Evolutionary conservation across 2,113 vertebrate genomes (phyloP).

Genomic region (Macrotis lagotis): DNA sequence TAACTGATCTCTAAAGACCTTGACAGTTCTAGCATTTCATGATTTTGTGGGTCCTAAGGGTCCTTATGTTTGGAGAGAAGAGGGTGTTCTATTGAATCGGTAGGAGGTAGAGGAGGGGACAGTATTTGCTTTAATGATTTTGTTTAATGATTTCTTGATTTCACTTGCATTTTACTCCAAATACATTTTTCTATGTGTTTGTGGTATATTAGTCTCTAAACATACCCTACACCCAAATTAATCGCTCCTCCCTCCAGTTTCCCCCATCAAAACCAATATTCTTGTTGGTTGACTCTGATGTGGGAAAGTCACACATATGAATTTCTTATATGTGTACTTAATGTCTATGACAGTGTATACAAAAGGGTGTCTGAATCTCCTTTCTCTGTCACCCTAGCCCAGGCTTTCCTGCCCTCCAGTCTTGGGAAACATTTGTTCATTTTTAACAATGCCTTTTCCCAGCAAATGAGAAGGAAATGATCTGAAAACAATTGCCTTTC

Average conservation of each 20-base stretch:
- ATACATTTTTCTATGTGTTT: background rate
- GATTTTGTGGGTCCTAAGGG: background rate
- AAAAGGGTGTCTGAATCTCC: background rate
- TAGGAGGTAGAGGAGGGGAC: background rate
- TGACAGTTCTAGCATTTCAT: background rate
- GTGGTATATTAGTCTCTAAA: background rate
- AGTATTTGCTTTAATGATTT: background rate
- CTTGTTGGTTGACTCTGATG: background rate
- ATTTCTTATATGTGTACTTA: background rate
- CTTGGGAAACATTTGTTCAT: background rate
- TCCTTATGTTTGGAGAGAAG: background rate
- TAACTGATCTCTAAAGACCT: too few species aligned
- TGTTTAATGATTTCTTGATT: too few species aligned
- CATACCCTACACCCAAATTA: background rate
- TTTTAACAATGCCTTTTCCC: background rate
- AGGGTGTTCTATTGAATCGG: background rate
- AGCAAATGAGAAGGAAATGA: background rate
- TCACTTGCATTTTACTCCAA: too few species aligned
- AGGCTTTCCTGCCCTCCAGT: background rate
- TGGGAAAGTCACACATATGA: background rate
- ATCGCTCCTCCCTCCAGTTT: background rate
- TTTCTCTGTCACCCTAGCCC: background rate
- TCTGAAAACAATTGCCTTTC: background rate
- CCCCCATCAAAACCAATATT: background rate
- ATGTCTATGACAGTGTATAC: background rate